A percentile compares a stretch with the other conserved stretches of the same genome.
phyloP scores from a whole-genome alignment of 2,113 vertebrate species.

The Anarrhichthys ocellatus region DNA sequence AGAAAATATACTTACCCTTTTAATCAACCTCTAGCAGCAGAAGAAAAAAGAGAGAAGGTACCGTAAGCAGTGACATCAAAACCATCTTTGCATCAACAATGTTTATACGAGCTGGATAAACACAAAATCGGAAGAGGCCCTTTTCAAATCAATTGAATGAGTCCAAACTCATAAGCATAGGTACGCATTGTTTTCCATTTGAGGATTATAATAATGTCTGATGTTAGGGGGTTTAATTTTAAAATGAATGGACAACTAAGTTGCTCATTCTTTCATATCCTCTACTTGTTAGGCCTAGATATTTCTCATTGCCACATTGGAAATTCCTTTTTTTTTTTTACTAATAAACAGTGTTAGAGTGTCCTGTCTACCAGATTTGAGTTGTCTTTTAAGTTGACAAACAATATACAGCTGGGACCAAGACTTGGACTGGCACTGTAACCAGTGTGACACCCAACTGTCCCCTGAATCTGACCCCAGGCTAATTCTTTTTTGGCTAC shows the following conservation, averaged over 20 bases:
- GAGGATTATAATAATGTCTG: neutral
- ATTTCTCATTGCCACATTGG: neutral
- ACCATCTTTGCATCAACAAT: neutral
- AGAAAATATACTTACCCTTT: constrained; percentile 86
- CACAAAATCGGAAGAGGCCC: neutral
- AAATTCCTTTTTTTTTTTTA: neutral
- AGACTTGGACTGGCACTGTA: neutral
- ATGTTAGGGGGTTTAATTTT: neutral
- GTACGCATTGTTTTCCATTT: neutral
- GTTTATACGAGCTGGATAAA: neutral
- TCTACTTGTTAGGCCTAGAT: neutral
- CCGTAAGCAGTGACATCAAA: constrained; percentile 23
- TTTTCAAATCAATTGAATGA: neutral
- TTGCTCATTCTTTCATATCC: neutral
- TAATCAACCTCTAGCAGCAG: constrained; percentile 92
- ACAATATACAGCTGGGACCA: neutral
- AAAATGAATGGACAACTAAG: neutral
- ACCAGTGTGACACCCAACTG: constrained; percentile 19
- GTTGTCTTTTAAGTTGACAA: neutral
- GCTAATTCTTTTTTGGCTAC: constrained; percentile 20
- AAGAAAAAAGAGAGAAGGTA: constrained; percentile 71
- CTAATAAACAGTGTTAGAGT: neutral
- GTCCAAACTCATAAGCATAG: neutral
- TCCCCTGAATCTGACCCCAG: constrained; percentile 33
- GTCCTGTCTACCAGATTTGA: neutral